Evolutionary conservation across 1,140 invertebrate genomes (phyloP).

Genomic region (Zaprionus camerounensis): DNA sequence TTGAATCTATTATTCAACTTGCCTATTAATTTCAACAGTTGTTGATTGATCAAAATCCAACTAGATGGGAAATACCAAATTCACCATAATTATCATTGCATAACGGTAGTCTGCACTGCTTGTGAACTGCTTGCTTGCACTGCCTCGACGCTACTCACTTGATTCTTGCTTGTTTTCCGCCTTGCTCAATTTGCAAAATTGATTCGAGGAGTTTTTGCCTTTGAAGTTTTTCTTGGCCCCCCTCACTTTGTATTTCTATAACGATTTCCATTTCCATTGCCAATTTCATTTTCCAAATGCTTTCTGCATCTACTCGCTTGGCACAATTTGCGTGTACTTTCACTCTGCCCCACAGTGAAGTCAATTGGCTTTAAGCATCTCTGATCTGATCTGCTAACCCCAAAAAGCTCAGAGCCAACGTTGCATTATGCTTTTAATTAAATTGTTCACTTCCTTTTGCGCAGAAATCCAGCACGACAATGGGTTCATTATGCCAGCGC

Average conservation of each 20-base stretch:
- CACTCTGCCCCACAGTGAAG: constrained; percentile 57
- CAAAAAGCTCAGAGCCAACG: neutral
- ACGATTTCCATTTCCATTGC: constrained; percentile 19
- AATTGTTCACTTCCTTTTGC: constrained; percentile 72
- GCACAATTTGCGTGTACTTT: constrained; percentile 60
- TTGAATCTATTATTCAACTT: neutral
- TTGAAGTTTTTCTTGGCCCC: constrained; percentile 3
- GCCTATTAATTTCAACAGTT: neutral
- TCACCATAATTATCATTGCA: neutral
- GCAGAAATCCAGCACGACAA: constrained; percentile 48
- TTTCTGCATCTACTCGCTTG: constrained; percentile 26
- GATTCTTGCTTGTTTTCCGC: constrained; percentile 17
- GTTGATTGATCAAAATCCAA: neutral
- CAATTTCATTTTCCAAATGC: constrained; percentile 18
- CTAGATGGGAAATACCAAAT: neutral
- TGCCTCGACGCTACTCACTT: neutral
- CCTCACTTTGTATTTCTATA: neutral
- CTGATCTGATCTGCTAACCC: constrained; percentile 65
- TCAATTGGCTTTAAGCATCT: constrained; percentile 59
- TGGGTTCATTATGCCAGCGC: constrained; percentile 63
- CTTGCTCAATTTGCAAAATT: constrained; percentile 18
- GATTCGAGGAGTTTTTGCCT: constrained; percentile 8
- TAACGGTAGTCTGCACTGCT: neutral
- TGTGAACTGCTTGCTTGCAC: neutral
- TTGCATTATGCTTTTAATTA: constrained; percentile 63